These are phyloP conservation scores for Syndactyla subalaris DNA, from an alignment of 2,797 vertebrate genomes.

Conservation along the genomic window DNA sequence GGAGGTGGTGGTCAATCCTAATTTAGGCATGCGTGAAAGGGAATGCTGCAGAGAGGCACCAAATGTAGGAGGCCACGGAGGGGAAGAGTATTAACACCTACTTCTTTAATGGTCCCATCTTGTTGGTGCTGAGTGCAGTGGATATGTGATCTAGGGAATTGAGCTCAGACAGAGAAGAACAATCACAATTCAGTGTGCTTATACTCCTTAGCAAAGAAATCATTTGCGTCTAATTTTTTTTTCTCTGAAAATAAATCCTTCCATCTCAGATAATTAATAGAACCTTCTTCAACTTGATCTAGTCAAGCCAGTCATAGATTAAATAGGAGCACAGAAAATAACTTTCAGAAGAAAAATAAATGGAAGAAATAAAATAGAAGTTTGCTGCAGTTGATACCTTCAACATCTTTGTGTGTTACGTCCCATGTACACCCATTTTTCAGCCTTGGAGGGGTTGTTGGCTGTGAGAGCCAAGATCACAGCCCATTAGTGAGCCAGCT, in stretches of 20 bases:
- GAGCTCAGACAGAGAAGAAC: neutral
- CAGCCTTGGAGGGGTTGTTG: neutral
- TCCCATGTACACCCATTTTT: neutral
- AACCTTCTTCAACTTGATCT: neutral
- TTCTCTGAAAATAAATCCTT: neutral
- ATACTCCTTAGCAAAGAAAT: neutral
- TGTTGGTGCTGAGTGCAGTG: neutral
- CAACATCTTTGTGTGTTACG: neutral
- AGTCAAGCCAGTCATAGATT: neutral
- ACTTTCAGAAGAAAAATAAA: slow-evolving; percentile 1
- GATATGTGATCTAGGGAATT: neutral
- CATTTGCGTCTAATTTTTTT: neutral
- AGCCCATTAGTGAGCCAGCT: neutral
- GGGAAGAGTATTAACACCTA: neutral
- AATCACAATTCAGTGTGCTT: neutral
- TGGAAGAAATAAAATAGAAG: neutral
- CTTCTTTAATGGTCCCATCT: neutral
- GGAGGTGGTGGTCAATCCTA: neutral
- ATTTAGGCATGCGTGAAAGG: neutral
- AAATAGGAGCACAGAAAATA: neutral
- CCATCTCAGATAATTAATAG: neutral
- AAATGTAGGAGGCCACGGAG: neutral
- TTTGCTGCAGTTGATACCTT: neutral
- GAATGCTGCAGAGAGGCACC: neutral
- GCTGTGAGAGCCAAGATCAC: neutral